A percentile compares a stretch with the other conserved stretches of the same genome.
phyloP scores from a whole-genome alignment of 2,113 vertebrate species.

The Chaetops frenatus region DNA sequence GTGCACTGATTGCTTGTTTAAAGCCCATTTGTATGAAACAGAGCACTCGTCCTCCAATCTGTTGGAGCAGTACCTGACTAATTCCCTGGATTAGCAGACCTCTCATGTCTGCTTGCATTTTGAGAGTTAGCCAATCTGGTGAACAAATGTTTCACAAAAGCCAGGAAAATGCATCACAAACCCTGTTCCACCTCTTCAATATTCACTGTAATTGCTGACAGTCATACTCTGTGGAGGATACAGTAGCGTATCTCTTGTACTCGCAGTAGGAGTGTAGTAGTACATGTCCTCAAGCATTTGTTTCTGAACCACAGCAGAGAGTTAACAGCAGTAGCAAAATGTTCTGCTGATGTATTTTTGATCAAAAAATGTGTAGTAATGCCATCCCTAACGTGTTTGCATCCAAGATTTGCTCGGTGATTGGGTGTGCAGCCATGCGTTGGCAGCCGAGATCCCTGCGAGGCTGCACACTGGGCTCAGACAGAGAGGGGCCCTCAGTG shows the following conservation, averaged over 20 bases:
- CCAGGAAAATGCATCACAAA: slow-evolving; percentile 17
- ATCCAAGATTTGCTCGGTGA: neutral
- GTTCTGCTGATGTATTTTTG: slow-evolving; percentile 27
- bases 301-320: slow-evolving; percentile 17
- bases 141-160: slow-evolving; percentile 50
- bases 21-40: neutral
- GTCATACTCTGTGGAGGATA: neutral
- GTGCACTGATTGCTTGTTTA: neutral
- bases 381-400: neutral
- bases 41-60: neutral
- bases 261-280: neutral
- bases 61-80: neutral
- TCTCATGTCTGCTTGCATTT: neutral
- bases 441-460: neutral
- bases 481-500: neutral
- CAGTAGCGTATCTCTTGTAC: neutral
- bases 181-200: neutral
- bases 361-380: slow-evolving; percentile 10
- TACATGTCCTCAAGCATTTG: slow-evolving; percentile 25
- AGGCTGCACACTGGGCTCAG: neutral
- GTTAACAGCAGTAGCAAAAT: neutral
- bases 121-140: slow-evolving; percentile 11
- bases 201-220: slow-evolving; percentile 22
- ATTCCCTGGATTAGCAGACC: slow-evolving; percentile 21
- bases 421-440: neutral